phyloP scores from a whole-genome alignment of 2,797 vertebrate species.

The Pristis pectinata region DNA sequence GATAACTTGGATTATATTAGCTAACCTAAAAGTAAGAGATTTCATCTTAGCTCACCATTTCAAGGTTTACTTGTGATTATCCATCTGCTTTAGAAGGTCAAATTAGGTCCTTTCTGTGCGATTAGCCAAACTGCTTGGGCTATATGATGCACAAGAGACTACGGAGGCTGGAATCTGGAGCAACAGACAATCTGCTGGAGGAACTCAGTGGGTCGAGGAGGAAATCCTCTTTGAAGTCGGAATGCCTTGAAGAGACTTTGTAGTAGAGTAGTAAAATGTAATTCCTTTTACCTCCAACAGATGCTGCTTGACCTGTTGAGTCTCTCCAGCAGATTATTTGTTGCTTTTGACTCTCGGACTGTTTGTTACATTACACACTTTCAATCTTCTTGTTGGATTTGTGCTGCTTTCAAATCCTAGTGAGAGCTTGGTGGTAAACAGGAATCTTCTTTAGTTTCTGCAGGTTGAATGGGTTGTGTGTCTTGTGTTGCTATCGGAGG shows the following conservation, averaged over 20 bases:
- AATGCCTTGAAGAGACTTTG: too few relatives aligned
- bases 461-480: constrained; percentile 26
- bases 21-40: neutral
- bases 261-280: too few relatives aligned
- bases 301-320: too few relatives aligned
- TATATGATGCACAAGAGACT: too few relatives aligned
- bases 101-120: neutral
- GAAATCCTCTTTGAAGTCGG: too few relatives aligned
- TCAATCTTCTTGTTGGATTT: neutral
- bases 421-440: neutral
- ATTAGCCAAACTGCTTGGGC: neutral
- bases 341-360: too few relatives aligned
- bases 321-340: too few relatives aligned
- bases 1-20: neutral
- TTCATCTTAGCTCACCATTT: neutral
- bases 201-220: too few relatives aligned
- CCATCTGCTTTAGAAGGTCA: too few relatives aligned
- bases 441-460: neutral
- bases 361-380: neutral
- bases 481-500: neutral
- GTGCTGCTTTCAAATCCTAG: neutral
- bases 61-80: neutral
- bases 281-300: too few relatives aligned
- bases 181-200: too few relatives aligned
- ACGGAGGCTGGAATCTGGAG: too few relatives aligned